These are phyloP conservation scores for Platorchestia sp. DNA, from an alignment of 1,140 invertebrate species.

Conservation along the genomic window DNA sequence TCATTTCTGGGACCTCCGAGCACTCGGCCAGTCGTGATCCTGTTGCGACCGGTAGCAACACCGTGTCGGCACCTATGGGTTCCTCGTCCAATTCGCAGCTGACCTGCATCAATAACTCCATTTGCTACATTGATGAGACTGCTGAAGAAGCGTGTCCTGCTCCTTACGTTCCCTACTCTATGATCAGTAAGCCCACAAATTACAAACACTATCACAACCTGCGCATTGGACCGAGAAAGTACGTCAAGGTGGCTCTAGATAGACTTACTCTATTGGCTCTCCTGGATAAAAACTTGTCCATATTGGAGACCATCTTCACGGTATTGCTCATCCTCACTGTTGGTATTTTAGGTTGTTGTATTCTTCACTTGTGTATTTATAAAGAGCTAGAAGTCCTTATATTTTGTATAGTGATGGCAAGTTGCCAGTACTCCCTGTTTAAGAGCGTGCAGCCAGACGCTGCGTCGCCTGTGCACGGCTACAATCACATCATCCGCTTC, in stretches of 20 bases:
- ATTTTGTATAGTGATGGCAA: conserved; percentile 96
- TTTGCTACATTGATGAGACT: conserved; percentile 22
- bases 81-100: conserved; percentile 15
- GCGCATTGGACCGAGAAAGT: not conserved
- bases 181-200: conserved; percentile 25
- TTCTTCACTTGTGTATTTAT: conserved; percentile 89
- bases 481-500: conserved; percentile 95
- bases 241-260: conserved; percentile 31
- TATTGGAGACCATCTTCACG: conserved; percentile 87
- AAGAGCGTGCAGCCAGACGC: conserved; percentile 99
- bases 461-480: conserved; percentile 97
- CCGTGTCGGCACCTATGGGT: not conserved
- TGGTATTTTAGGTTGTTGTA: conserved; percentile 84
- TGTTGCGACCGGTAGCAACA: not conserved
- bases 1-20: not conserved
- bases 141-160: conserved; percentile 14
- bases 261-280: conserved; percentile 87
- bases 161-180: conserved; percentile 32
- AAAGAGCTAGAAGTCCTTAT: conserved; percentile 93
- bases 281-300: conserved; percentile 91
- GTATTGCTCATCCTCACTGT: conserved; percentile 89
- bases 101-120: conserved; percentile 6
- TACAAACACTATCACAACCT: conserved; percentile 37
- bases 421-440: conserved; percentile 96
- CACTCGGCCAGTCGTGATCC: not conserved